Conservation (phyloP, 2,797 vertebrate genomes). For the Coilia nasus region DNA sequence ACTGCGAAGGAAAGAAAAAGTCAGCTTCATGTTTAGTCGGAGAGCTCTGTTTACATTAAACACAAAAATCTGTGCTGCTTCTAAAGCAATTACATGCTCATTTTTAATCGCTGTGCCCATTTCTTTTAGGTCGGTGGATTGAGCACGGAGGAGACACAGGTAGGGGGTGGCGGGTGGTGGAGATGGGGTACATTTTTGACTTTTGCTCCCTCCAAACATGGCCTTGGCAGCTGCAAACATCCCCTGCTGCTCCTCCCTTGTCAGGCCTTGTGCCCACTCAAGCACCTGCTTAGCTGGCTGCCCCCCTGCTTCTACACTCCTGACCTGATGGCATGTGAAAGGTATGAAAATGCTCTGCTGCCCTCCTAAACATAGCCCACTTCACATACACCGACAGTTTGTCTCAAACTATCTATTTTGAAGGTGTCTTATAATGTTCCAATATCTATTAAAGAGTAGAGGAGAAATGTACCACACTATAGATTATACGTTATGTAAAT, state of each 20-base stretch:
- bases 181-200: neutral
- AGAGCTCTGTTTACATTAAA: slow-evolving; percentile 7
- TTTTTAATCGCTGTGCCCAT: slow-evolving; percentile 20
- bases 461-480: neutral
- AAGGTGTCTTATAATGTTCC: neutral
- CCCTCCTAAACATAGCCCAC: neutral
- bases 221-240: slow-evolving; percentile 14
- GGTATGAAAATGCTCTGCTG: neutral
- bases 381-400: neutral
- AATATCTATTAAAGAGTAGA: neutral
- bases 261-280: slow-evolving; percentile 10
- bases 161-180: neutral
- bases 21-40: neutral
- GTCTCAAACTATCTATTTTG: neutral
- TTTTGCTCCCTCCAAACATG: neutral
- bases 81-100: slow-evolving; percentile 18
- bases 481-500: neutral
- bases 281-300: slow-evolving; percentile 8
- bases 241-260: neutral
- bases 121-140: neutral
- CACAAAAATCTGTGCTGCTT: slow-evolving; percentile 10
- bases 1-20: neutral
- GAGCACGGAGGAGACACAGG: neutral
- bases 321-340: slow-evolving; percentile 7
- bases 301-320: neutral